Conservation (phyloP, 37 sponge, comb jelly and placozoan species). For the Ianthella basta region DNA sequence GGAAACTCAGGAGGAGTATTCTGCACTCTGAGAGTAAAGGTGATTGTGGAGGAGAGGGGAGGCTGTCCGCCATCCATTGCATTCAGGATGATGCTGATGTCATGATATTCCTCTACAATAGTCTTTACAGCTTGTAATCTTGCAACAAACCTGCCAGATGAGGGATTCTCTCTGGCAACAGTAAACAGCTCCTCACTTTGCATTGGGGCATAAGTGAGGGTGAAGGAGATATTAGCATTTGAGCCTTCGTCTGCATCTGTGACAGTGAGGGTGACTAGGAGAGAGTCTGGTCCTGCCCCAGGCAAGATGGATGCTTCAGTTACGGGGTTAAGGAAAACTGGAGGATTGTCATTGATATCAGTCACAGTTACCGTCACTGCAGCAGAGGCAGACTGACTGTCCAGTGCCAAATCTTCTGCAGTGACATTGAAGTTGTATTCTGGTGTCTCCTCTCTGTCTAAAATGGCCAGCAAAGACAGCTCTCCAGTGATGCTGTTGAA, state of each 20-base stretch:
- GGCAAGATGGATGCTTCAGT: conserved; percentile 11
- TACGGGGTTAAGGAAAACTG: conserved; percentile 30
- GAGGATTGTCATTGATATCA: conserved; percentile 45
- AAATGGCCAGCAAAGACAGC: background rate
- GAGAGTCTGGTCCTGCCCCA: conserved; percentile 8
- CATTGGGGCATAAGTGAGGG: background rate
- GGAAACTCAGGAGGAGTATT: conserved; percentile 26
- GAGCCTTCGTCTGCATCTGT: conserved; percentile 1
- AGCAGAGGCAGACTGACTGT: background rate
- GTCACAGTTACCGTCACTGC: conserved; percentile 15
- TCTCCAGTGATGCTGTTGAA: conserved; percentile 4
- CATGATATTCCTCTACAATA: background rate
- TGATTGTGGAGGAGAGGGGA: background rate
- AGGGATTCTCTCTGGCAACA: background rate
- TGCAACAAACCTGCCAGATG: background rate
- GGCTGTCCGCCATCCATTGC: background rate
- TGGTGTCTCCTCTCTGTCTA: conserved; percentile 26
- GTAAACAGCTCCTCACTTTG: background rate
- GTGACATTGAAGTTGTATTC: background rate
- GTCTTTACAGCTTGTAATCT: conserved; percentile 7
- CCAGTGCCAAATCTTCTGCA: conserved; percentile 16
- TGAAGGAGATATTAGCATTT: conserved; percentile 35
- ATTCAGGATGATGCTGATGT: background rate
- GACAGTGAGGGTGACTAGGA: conserved; percentile 1
- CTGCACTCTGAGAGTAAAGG: background rate